A percentile compares a stretch with the other conserved stretches of the same genome.
These are phyloP conservation scores for Bolinopsis microptera DNA, from an alignment of 37 sponge, comb jelly and placozoan genomes.

Conservation along the genomic window DNA sequence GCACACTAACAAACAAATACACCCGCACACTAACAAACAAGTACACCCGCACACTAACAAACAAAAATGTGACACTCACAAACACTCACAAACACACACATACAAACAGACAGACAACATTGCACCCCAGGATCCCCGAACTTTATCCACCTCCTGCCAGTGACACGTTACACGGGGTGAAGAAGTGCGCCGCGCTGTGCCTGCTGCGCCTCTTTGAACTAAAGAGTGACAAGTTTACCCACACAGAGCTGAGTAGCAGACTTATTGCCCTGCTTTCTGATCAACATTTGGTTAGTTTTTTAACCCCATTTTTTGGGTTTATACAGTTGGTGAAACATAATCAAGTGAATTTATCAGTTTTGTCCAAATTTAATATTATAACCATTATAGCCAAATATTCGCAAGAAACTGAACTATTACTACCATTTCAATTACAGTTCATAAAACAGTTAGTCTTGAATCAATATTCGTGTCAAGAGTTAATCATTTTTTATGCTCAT, in stretches of 20 bases:
- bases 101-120: background rate
- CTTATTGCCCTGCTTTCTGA: constrained; percentile 85
- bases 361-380: no score
- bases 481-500: no score
- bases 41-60: background rate
- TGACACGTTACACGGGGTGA: constrained; percentile 74
- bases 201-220: constrained; percentile 77
- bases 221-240: constrained; percentile 71
- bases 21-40: background rate
- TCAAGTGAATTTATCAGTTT: no score
- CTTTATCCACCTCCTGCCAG: constrained; percentile 60
- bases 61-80: background rate
- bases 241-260: constrained; percentile 70
- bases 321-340: no score
- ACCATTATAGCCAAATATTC: no score
- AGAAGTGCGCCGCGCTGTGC: constrained; percentile 91
- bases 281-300: constrained; percentile 78
- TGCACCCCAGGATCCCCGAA: background rate
- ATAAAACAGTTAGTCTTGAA: no score
- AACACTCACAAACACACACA: background rate
- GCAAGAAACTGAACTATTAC: no score
- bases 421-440: no score
- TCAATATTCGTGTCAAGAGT: no score
- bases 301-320: background rate
- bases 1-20: background rate